phyloP scores from a whole-genome alignment of 2,797 vertebrate species.

The Lagorchestes hirsutus region DNA sequence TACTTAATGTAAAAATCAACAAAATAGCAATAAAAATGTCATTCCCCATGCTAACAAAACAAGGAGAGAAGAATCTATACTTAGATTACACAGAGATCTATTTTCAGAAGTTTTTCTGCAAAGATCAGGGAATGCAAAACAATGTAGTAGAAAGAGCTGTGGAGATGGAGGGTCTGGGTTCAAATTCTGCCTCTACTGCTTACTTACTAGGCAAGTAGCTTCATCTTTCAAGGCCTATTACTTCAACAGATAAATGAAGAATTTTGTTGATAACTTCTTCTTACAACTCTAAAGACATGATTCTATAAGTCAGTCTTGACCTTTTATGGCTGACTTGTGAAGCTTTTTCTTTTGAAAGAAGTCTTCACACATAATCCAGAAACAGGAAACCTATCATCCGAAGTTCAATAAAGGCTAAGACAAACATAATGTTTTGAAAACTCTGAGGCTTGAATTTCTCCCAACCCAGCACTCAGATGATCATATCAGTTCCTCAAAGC shows the following conservation, averaged over 20 bases:
- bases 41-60: background rate
- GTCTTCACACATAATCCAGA: background rate
- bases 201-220: background rate
- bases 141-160: background rate
- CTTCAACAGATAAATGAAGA: background rate
- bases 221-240: background rate
- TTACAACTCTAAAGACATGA: background rate
- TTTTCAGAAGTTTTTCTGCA: background rate
- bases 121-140: background rate
- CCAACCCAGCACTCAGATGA: background rate
- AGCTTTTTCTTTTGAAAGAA: background rate
- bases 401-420: background rate
- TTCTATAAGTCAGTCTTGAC: background rate
- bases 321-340: background rate
- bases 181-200: background rate
- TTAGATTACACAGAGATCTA: background rate
- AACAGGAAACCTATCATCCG: background rate
- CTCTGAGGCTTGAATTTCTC: background rate
- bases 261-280: background rate
- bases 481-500: background rate
- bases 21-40: background rate
- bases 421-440: background rate
- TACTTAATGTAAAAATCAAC: background rate
- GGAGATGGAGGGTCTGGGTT: background rate
- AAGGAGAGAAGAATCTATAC: background rate